Conservation (phyloP, 92 coral and sea anemone species). For the Micromussa lordhowensis region DNA sequence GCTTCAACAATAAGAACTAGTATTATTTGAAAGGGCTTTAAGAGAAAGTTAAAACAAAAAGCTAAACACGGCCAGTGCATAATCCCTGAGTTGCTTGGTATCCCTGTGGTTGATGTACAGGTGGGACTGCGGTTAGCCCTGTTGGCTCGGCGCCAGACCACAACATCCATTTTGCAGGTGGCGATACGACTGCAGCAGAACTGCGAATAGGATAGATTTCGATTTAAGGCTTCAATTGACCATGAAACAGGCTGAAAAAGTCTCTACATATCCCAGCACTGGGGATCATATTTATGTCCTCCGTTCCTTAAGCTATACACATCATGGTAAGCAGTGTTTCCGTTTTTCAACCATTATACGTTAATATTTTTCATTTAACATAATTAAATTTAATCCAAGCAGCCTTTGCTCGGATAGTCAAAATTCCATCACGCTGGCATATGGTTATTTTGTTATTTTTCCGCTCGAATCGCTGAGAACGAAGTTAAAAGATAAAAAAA, state of each 20-base stretch:
- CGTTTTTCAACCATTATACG: neutral
- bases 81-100: neutral
- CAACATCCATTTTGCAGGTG: constrained; percentile 31
- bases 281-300: constrained; percentile 89
- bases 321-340: constrained; percentile 74
- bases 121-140: neutral
- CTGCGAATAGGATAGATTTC: neutral
- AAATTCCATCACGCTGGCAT: no score
- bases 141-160: constrained; percentile 22
- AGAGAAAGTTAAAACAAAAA: neutral
- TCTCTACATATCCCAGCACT: constrained; percentile 17
- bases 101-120: neutral
- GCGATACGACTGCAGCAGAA: neutral
- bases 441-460: no score
- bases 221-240: neutral
- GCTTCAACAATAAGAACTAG: no score
- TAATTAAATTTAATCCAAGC: neutral
- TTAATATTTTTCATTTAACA: neutral
- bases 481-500: no score
- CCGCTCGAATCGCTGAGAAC: no score
- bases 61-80: neutral
- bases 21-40: no score
- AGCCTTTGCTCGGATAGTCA: no score
- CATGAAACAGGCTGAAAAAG: constrained; percentile 46
- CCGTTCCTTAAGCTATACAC: constrained; percentile 82